Evolutionary conservation across 2,888 invertebrate genomes (phyloP).

Genomic region (Drosophila gaucha): DNA sequence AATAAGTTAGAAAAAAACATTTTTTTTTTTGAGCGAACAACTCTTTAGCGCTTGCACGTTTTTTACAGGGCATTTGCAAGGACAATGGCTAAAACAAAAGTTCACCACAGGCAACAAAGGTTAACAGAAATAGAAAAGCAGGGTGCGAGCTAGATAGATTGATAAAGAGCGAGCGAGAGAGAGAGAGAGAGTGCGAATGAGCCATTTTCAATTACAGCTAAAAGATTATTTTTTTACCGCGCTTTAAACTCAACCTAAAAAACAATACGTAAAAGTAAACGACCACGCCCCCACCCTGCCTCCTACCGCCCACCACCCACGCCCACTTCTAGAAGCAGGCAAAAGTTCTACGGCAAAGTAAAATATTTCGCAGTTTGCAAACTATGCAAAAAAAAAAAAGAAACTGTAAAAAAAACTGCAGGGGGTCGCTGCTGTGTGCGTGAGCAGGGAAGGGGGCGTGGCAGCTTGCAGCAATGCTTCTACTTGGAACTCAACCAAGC

Average conservation of each 20-base stretch:
- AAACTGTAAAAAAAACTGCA: constrained; percentile 38
- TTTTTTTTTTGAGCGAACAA: background rate
- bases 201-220: constrained; percentile 58
- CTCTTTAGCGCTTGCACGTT: no score
- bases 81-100: constrained; percentile 44
- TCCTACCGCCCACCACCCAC: background rate
- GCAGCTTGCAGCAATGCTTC: constrained; percentile 8
- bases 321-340: constrained; percentile 3
- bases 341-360: constrained; percentile 50
- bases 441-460: background rate
- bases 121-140: constrained; percentile 20
- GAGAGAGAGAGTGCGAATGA: constrained; percentile 12
- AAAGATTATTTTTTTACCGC: constrained; percentile 49
- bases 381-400: constrained; percentile 33
- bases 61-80: constrained; percentile 38
- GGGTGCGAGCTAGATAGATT: constrained; percentile 4
- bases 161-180: background rate
- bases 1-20: background rate
- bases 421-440: constrained; percentile 27
- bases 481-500: constrained; percentile 56
- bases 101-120: constrained; percentile 29
- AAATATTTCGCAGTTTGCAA: constrained; percentile 53
- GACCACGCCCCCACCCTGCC: background rate
- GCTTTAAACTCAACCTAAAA: constrained; percentile 21
- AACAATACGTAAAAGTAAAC: constrained; percentile 29